phyloP scores from a whole-genome alignment of 2,113 vertebrate genomes.

The Megaleporinus macrocephalus region DNA sequence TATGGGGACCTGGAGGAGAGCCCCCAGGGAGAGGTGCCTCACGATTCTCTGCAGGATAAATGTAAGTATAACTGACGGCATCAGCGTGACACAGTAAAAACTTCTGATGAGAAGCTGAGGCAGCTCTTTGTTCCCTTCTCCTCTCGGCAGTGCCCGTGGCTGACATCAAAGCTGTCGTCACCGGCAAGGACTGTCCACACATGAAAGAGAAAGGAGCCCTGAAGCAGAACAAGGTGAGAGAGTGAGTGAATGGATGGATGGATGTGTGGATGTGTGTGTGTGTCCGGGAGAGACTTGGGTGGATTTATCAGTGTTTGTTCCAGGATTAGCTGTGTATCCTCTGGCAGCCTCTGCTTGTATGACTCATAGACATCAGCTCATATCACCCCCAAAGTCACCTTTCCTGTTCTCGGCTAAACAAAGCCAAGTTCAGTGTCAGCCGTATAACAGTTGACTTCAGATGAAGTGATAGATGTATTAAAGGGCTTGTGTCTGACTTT shows the following conservation, averaged over 20 bases:
- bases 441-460: neutral
- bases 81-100: neutral
- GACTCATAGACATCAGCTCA: conserved; percentile 30
- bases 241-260: conserved; percentile 44
- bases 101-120: neutral
- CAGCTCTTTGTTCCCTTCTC: conserved; percentile 51
- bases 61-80: conserved; percentile 78
- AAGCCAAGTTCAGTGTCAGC: neutral
- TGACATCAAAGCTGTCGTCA: conserved; percentile 98
- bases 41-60: conserved; percentile 97
- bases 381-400: conserved; percentile 26
- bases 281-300: conserved; percentile 48
- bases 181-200: conserved; percentile 98
- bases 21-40: conserved; percentile 94
- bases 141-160: conserved; percentile 91
- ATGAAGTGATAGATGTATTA: neutral
- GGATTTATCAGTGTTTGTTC: conserved; percentile 35
- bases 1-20: conserved; percentile 98
- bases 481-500: too few species aligned
- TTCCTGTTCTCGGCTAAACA: neutral
- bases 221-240: conserved; percentile 94
- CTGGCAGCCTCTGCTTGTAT: conserved; percentile 25
- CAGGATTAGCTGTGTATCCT: conserved; percentile 59
- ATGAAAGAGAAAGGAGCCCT: conserved; percentile 99
- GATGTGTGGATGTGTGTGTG: conserved; percentile 41